Conservation (phyloP, 2,113 vertebrate species). For the Gymnogyps californianus region DNA sequence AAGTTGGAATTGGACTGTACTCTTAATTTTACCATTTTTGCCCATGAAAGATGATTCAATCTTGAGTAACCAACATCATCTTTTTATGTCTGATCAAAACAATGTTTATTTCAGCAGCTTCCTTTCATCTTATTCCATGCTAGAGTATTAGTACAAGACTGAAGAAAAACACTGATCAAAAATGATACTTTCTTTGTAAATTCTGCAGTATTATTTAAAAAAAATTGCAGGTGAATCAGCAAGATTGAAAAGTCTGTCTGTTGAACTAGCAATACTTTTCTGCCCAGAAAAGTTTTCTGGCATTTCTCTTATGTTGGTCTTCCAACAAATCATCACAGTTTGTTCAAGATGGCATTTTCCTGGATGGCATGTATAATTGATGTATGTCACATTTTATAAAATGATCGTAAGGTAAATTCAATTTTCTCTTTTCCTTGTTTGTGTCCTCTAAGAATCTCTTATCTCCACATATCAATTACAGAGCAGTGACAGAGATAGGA, state of each 20-base stretch:
- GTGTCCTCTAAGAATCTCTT: slow-evolving; percentile 54
- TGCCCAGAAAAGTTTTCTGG: slow-evolving; percentile 21
- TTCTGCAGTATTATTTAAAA: background rate
- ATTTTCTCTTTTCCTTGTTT: slow-evolving; percentile 50
- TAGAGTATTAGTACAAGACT: background rate
- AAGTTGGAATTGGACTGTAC: background rate
- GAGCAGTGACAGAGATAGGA: slow-evolving; percentile 26
- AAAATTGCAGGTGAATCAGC: background rate
- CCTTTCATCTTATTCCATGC: background rate
- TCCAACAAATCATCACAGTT: slow-evolving; percentile 20
- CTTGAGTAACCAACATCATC: background rate
- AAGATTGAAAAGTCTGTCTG: background rate
- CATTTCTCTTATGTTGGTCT: slow-evolving; percentile 14
- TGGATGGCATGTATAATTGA: slow-evolving; percentile 45
- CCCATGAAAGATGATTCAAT: background rate
- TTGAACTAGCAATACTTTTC: background rate
- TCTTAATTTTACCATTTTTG: background rate
- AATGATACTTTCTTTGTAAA: background rate
- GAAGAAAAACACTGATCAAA: background rate
- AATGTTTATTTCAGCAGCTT: background rate
- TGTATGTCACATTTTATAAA: slow-evolving; percentile 30
- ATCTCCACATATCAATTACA: slow-evolving; percentile 52
- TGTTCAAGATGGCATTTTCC: slow-evolving; percentile 47
- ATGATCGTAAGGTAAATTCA: slow-evolving; percentile 54
- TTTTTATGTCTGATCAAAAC: slow-evolving; percentile 17